phyloP scores from a whole-genome alignment of 30 jellyfish, hydroid and myxozoan genomes.

The Pseudorhiza aurosa region DNA sequence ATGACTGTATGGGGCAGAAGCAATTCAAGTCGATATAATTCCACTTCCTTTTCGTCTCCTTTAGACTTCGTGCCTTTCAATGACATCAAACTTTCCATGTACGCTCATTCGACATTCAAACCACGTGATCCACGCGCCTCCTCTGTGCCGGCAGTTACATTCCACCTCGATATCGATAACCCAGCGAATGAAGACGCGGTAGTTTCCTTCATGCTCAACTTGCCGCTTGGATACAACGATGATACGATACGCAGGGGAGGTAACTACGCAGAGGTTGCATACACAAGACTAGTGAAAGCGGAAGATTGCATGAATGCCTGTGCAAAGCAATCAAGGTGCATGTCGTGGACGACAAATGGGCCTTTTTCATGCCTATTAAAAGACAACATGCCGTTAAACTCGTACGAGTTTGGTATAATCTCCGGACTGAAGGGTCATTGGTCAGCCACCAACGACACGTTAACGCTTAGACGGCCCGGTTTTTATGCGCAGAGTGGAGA shows the following conservation, averaged over 20 bases:
- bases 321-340: constrained; percentile 85
- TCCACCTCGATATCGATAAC: constrained; percentile 80
- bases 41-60: neutral
- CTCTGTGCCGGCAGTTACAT: constrained; percentile 91
- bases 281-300: constrained; percentile 87
- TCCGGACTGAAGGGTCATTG: constrained; percentile 96
- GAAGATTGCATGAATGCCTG: constrained; percentile 98
- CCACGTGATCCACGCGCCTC: constrained; percentile 94
- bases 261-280: constrained; percentile 87
- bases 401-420: constrained; percentile 95
- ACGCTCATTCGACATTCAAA: constrained; percentile 87
- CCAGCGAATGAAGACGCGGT: constrained; percentile 82
- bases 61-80: constrained; percentile 70
- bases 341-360: constrained; percentile 99
- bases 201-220: constrained; percentile 83
- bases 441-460: constrained; percentile 64
- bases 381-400: constrained; percentile 92
- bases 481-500: constrained; percentile 93
- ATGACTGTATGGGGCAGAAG: too few species aligned
- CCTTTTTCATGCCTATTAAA: constrained; percentile 96
- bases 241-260: constrained; percentile 96
- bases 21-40: neutral
- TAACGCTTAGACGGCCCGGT: constrained; percentile 88
- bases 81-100: constrained; percentile 70
- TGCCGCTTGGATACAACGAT: constrained; percentile 95